Percentiles rank a stretch among this genome's conserved stretches.
Evolutionary conservation across 2,113 vertebrate species (phyloP).

Genomic region (Regulus satrapa): DNA sequence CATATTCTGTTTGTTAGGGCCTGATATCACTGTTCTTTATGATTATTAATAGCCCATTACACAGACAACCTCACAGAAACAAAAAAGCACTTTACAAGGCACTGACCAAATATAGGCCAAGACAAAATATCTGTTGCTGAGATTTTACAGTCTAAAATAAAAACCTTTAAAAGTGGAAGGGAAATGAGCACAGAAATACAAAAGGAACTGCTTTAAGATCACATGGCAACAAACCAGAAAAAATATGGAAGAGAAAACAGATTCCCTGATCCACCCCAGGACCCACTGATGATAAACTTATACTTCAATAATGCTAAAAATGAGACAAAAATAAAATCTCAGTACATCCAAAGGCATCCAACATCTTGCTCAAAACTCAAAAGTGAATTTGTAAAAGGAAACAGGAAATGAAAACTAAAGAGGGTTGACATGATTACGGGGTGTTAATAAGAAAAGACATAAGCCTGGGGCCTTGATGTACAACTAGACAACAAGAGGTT

Average conservation of each 20-base stretch:
- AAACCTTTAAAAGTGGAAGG: not conserved
- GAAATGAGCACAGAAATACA: not conserved
- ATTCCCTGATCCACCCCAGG: not conserved
- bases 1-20: not conserved
- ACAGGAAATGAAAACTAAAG: slow-evolving; percentile 73
- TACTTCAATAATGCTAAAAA: not conserved
- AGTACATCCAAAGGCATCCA: slow-evolving; percentile 1
- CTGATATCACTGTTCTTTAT: not conserved
- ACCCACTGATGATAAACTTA: not conserved
- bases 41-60: not conserved
- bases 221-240: not conserved
- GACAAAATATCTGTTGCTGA: not conserved
- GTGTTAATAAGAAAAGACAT: slow-evolving; percentile 83
- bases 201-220: not conserved
- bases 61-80: not conserved
- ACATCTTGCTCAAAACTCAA: not conserved
- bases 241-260: not conserved
- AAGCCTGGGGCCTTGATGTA: slow-evolving; percentile 79
- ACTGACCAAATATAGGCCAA: not conserved
- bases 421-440: slow-evolving; percentile 73
- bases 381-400: slow-evolving; percentile 60
- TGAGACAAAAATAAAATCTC: not conserved
- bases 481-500: slow-evolving; percentile 82
- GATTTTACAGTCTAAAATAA: not conserved
- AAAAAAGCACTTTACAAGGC: not conserved